Conservation (phyloP, 2,888 invertebrate species). For the Hydroisotoma schaefferi region DNA sequence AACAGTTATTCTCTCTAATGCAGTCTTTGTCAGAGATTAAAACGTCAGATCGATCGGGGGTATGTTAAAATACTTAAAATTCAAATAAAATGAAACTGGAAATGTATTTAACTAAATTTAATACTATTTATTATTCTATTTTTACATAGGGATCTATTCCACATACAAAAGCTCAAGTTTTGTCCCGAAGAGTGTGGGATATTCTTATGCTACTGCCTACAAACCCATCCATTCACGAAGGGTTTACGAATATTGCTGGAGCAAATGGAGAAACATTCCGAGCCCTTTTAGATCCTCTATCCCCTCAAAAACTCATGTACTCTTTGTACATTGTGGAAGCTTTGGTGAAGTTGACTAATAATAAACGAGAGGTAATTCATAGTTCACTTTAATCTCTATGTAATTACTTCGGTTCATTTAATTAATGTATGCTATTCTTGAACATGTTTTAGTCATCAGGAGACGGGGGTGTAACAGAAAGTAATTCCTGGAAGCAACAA, state of each 20-base stretch:
- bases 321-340: slow-evolving; percentile 86
- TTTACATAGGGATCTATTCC: slow-evolving; percentile 62
- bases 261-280: slow-evolving; percentile 59
- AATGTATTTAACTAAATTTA: background rate
- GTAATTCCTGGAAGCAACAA: slow-evolving; percentile 64
- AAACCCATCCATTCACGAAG: slow-evolving; percentile 77
- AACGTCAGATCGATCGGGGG: slow-evolving; percentile 68
- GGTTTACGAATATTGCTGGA: slow-evolving; percentile 67
- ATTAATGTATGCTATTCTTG: no score
- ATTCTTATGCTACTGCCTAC: slow-evolving; percentile 87
- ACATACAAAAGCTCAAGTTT: slow-evolving; percentile 80
- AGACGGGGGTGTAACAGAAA: slow-evolving; percentile 13
- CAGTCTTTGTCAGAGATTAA: slow-evolving; percentile 84
- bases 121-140: slow-evolving; percentile 3
- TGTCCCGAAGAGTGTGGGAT: slow-evolving; percentile 92
- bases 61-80: slow-evolving; percentile 52
- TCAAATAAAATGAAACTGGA: background rate
- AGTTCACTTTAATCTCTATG: no score
- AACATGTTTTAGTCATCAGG: no score
- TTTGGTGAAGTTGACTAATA: slow-evolving; percentile 51
- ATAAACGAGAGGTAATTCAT: background rate
- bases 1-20: slow-evolving; percentile 85
- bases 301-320: slow-evolving; percentile 92
- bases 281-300: slow-evolving; percentile 77
- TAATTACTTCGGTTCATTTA: no score